phyloP scores from a whole-genome alignment of 2,888 invertebrate species.

The Halocaridina rubra region DNA sequence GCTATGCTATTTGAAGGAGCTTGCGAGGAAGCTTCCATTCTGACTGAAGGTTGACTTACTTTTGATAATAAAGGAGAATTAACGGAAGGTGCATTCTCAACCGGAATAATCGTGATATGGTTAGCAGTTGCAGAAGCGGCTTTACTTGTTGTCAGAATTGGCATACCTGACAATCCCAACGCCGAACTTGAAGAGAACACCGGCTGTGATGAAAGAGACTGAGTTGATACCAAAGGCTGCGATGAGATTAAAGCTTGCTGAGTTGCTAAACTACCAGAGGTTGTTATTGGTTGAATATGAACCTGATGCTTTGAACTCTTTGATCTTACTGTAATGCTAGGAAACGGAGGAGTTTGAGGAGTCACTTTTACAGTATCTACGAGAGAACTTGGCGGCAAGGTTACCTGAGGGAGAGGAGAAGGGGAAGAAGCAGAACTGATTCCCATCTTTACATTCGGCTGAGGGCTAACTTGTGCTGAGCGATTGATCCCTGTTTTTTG shows the following conservation, averaged over 20 bases:
- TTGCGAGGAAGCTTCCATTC: slow-evolving; percentile 34
- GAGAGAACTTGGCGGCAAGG: slow-evolving; percentile 18
- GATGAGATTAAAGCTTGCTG: slow-evolving; percentile 9
- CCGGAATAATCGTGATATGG: slow-evolving; percentile 49
- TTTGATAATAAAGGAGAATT: slow-evolving; percentile 18
- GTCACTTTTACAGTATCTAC: slow-evolving; percentile 5
- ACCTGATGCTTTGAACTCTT: slow-evolving; percentile 16
- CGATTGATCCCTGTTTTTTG: not conserved
- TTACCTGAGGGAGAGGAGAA: slow-evolving; percentile 43
- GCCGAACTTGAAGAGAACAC: slow-evolving; percentile 19
- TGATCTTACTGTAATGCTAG: slow-evolving; percentile 43
- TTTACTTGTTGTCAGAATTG: slow-evolving; percentile 32
- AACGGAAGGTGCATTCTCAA: slow-evolving; percentile 38
- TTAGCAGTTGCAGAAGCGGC: slow-evolving; percentile 19
- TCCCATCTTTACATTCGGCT: not conserved
- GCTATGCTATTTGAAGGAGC: slow-evolving; percentile 7
- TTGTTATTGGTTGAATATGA: slow-evolving; percentile 13
- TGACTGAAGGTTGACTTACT: slow-evolving; percentile 16
- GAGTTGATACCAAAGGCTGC: slow-evolving; percentile 19
- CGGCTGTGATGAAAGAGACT: slow-evolving; percentile 19
- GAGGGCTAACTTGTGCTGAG: not conserved
- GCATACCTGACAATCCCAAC: slow-evolving; percentile 20
- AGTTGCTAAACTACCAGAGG: not conserved
- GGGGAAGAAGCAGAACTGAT: slow-evolving; percentile 30
- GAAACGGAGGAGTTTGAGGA: slow-evolving; percentile 3